phyloP scores from a whole-genome alignment of 1,140 invertebrate genomes.

The Drosophila kanapiae region DNA sequence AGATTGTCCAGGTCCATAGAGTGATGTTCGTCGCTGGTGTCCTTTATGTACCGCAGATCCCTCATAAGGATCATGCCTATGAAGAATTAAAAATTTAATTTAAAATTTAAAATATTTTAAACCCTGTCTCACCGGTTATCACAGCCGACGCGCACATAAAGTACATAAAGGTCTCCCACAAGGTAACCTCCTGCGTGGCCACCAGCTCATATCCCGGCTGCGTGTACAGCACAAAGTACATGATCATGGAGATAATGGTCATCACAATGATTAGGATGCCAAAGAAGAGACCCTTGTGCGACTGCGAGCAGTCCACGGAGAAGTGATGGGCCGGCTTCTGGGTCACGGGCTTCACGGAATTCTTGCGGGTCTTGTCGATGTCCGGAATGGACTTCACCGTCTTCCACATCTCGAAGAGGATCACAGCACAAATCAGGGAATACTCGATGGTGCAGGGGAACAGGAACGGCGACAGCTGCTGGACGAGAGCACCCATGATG shows the following conservation, averaged over 20 bases:
- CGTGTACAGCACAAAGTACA: slow-evolving; percentile 95
- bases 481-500: slow-evolving; percentile 90
- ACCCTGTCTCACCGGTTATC: slow-evolving; percentile 61
- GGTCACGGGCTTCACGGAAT: slow-evolving; percentile 81
- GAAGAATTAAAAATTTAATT: not conserved
- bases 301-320: slow-evolving; percentile 95
- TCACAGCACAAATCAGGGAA: slow-evolving; percentile 93
- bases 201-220: slow-evolving; percentile 88
- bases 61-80: slow-evolving; percentile 88
- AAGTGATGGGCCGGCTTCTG: slow-evolving; percentile 89
- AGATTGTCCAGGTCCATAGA: slow-evolving; percentile 93
- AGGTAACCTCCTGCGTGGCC: slow-evolving; percentile 91
- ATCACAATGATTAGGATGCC: slow-evolving; percentile 94
- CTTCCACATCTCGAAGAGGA: slow-evolving; percentile 94
- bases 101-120: too few species aligned
- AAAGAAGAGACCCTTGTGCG: slow-evolving; percentile 94
- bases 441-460: slow-evolving; percentile 97
- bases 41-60: slow-evolving; percentile 87
- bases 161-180: slow-evolving; percentile 91
- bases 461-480: slow-evolving; percentile 93
- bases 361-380: slow-evolving; percentile 74
- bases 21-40: slow-evolving; percentile 86
- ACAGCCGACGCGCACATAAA: slow-evolving; percentile 74
- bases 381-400: slow-evolving; percentile 86
- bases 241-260: slow-evolving; percentile 95